Conservation (phyloP, 2,113 vertebrate species). For the Puma concolor region DNA sequence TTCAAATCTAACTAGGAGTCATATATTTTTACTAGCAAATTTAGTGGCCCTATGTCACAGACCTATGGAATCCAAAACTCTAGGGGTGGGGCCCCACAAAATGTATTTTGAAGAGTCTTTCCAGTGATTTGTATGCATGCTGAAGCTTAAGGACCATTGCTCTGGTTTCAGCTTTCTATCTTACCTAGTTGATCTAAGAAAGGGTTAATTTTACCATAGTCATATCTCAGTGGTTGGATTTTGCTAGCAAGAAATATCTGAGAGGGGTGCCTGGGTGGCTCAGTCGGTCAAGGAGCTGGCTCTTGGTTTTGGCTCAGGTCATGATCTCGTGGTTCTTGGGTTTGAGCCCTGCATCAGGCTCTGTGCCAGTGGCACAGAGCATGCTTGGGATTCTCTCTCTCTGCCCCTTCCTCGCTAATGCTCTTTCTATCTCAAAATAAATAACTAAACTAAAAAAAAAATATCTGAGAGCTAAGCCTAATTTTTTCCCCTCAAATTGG, state of each 20-base stretch:
- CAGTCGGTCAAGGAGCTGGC: no score
- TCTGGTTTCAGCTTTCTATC: not conserved
- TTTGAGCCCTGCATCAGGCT: no score
- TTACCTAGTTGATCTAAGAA: not conserved
- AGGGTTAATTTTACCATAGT: not conserved
- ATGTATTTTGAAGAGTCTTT: not conserved
- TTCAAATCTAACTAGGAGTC: not conserved
- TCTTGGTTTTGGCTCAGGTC: no score
- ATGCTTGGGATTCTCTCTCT: no score
- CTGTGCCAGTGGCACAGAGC: no score
- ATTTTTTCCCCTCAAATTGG: not conserved
- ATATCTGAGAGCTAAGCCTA: not conserved
- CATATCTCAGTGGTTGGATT: not conserved
- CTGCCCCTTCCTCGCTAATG: no score
- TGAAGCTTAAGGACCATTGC: not conserved
- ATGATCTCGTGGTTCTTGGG: no score
- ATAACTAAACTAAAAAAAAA: not conserved
- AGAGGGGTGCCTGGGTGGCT: not conserved
- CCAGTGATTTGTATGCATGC: not conserved
- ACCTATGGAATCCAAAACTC: not conserved
- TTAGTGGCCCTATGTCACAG: not conserved
- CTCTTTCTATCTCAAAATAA: no score
- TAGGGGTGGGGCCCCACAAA: no score
- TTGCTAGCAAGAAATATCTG: not conserved
- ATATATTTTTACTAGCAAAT: not conserved